Evolutionary conservation across 2,113 vertebrate species (phyloP).

Genomic region (Pluvianellus socialis): DNA sequence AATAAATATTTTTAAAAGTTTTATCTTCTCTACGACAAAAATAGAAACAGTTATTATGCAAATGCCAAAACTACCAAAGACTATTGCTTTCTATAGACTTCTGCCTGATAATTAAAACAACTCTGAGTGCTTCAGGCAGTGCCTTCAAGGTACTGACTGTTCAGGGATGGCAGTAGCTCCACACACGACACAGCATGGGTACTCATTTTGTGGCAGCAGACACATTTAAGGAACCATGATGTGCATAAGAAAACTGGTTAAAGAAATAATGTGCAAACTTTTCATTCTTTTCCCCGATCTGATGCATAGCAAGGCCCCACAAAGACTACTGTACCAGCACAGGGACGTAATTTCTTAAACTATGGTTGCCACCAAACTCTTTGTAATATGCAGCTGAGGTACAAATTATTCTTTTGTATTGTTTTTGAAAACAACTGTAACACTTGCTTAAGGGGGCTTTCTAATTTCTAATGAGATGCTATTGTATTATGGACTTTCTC

Average conservation of each 20-base stretch:
- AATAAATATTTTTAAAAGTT: not conserved
- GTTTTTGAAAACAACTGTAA: not conserved
- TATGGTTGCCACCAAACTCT: not conserved
- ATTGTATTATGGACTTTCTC: not conserved
- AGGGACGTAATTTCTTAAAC: not conserved
- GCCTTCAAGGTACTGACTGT: not conserved
- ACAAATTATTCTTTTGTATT: not conserved
- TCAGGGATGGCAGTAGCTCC: rapidly evolving
- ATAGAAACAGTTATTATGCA: not conserved
- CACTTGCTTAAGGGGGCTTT: not conserved
- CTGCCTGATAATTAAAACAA: not conserved
- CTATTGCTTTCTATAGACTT: not conserved
- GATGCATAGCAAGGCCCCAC: not conserved
- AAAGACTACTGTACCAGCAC: not conserved
- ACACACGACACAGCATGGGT: not conserved
- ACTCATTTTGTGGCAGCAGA: not conserved
- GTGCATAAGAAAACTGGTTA: not conserved
- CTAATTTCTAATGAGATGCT: not conserved
- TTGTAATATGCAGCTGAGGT: not conserved
- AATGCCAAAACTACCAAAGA: not conserved
- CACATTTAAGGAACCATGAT: not conserved
- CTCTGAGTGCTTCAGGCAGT: not conserved
- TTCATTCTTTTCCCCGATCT: not conserved
- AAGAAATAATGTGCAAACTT: not conserved
- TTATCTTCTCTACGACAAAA: not conserved